A percentile compares a stretch with the other conserved stretches of the same genome.
Conservation (phyloP, 2,888 invertebrate genomes). For the Hirtodrosophila confusa region DNA sequence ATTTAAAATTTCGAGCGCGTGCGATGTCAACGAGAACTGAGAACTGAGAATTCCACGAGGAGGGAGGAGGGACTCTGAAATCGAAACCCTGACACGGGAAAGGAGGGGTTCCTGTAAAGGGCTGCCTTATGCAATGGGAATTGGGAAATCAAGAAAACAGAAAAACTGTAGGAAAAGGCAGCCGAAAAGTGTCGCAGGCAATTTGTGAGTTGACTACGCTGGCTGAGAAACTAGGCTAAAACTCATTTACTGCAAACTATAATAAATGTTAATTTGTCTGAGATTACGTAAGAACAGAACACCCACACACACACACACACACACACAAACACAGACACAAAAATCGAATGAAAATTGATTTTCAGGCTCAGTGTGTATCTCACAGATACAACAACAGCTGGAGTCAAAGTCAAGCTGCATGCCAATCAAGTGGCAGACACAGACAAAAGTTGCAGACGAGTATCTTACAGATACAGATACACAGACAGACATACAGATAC, state of each 20-base stretch:
- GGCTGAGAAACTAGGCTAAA: constrained; percentile 48
- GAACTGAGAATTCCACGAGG: constrained; percentile 19
- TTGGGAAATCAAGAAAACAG: constrained; percentile 33
- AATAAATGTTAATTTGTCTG: constrained; percentile 71
- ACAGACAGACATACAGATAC: constrained; percentile 20
- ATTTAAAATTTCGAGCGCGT: constrained; percentile 77
- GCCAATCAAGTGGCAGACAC: constrained; percentile 56
- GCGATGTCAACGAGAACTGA: constrained; percentile 43
- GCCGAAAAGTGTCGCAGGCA: constrained; percentile 72
- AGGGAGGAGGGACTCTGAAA: constrained; percentile 36
- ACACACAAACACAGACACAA: constrained; percentile 6
- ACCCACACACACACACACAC: constrained; percentile 9
- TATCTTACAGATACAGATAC: constrained; percentile 53
- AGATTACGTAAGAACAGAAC: constrained; percentile 58
- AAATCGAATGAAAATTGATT: constrained; percentile 72
- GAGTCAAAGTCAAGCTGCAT: constrained; percentile 47
- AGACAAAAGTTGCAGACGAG: constrained; percentile 64
- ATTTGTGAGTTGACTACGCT: constrained; percentile 59
- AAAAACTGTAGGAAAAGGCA: constrained; percentile 16
- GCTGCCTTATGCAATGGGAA: constrained; percentile 52
- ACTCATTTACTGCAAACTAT: constrained; percentile 56
- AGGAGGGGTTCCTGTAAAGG: constrained; percentile 14
- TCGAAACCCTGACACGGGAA: constrained; percentile 52
- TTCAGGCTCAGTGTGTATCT: constrained; percentile 26
- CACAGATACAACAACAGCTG: constrained; percentile 23